phyloP scores from a whole-genome alignment of 2,888 invertebrate genomes.

The Himalopsyche kuldschensis region DNA sequence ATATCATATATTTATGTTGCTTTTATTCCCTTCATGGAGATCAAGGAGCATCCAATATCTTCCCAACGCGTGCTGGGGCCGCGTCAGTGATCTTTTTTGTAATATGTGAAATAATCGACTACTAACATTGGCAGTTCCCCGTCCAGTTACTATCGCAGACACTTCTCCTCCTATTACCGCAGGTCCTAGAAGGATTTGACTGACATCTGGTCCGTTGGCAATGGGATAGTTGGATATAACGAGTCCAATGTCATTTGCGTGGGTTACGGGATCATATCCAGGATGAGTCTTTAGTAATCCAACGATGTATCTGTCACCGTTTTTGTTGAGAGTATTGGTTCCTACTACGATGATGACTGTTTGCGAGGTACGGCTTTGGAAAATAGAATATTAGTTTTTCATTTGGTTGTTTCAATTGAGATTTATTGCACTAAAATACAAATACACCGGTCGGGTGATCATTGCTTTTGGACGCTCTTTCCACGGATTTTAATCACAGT shows the following conservation, averaged over 20 bases:
- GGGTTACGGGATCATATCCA: conserved; percentile 46
- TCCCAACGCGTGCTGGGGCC: neutral
- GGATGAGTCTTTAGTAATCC: conserved; percentile 50
- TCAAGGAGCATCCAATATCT: neutral
- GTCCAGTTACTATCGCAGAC: conserved; percentile 51
- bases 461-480: neutral
- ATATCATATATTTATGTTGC: too few relatives aligned
- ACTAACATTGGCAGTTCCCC: conserved; percentile 55
- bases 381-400: neutral
- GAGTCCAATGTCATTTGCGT: conserved; percentile 55
- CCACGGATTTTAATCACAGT: neutral
- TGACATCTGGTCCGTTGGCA: conserved; percentile 46
- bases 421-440: neutral
- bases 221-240: conserved; percentile 47
- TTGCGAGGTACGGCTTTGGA: conserved; percentile 1
- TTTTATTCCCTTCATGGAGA: too few relatives aligned
- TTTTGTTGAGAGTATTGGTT: conserved; percentile 50
- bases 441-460: too few relatives aligned
- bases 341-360: conserved; percentile 51
- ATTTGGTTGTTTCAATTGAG: neutral
- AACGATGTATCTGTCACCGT: conserved; percentile 51
- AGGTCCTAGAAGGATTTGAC: conserved; percentile 48
- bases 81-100: neutral
- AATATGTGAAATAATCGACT: neutral
- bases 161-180: conserved; percentile 47